These are phyloP conservation scores for Peromyscus aztecus DNA, from an alignment of 2,797 vertebrate species.

Conservation along the genomic window DNA sequence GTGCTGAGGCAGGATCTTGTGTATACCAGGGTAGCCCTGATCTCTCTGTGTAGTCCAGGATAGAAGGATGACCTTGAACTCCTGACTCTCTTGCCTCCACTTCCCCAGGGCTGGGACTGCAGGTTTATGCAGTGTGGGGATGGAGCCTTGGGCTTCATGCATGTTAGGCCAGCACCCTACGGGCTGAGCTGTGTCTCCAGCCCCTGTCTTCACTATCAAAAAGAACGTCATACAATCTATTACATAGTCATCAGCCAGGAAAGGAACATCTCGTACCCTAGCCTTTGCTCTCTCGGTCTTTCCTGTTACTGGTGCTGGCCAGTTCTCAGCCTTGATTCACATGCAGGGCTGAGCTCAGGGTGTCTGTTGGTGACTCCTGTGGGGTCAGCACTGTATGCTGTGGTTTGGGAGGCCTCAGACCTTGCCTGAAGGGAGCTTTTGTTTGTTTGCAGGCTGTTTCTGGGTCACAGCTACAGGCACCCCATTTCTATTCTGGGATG, in stretches of 20 bases:
- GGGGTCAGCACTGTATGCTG: background rate
- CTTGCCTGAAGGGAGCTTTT: conserved; percentile 27
- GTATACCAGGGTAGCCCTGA: background rate
- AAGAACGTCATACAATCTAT: background rate
- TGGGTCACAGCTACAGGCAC: background rate
- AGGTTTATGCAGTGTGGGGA: background rate
- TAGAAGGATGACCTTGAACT: background rate
- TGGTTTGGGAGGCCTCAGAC: background rate
- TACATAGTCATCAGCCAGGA: background rate
- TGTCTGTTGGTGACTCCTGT: background rate
- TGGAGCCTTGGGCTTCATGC: background rate
- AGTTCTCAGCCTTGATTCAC: background rate
- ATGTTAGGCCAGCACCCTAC: background rate
- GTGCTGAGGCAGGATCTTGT: background rate
- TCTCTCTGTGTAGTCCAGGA: background rate
- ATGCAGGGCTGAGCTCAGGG: background rate
- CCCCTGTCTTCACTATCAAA: background rate
- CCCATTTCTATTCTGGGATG: background rate
- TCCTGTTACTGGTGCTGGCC: background rate
- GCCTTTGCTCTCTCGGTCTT: background rate
- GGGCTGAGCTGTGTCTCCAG: background rate
- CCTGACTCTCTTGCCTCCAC: background rate
- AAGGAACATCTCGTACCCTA: background rate
- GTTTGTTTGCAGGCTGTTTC: background rate
- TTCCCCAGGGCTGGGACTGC: background rate